phyloP scores from a whole-genome alignment of 2,888 invertebrate species.

The Cryptocephalus moraei region DNA sequence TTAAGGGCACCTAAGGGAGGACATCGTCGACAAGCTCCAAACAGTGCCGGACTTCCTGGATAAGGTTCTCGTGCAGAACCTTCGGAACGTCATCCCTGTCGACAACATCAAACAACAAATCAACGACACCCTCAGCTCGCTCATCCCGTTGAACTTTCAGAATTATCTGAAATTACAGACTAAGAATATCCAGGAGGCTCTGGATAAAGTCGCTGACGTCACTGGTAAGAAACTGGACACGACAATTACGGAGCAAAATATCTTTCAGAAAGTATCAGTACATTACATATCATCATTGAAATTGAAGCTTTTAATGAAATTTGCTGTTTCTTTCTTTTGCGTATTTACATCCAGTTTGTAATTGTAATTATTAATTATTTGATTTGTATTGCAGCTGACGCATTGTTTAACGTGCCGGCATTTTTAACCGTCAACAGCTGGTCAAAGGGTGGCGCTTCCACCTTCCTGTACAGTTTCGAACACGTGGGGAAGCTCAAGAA shows the following conservation, averaged over 20 bases:
- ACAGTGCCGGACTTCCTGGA: constrained; percentile 37
- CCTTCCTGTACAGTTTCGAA: constrained; percentile 68
- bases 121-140: constrained; percentile 6
- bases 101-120: constrained; percentile 15
- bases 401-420: constrained; percentile 67
- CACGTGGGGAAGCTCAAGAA: constrained; percentile 52
- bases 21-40: constrained; percentile 34
- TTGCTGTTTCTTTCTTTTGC: no score
- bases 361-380: not conserved
- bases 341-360: no score
- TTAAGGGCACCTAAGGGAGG: constrained; percentile 29
- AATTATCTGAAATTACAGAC: constrained; percentile 29
- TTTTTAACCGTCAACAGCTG: constrained; percentile 62
- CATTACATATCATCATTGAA: no score
- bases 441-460: constrained; percentile 48
- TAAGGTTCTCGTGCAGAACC: constrained; percentile 32
- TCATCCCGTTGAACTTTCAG: constrained; percentile 23
- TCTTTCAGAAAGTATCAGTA: no score
- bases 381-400: constrained; percentile 46
- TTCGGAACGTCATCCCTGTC: constrained; percentile 33
- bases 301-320: no score
- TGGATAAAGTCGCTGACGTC: constrained; percentile 50
- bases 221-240: constrained; percentile 37
- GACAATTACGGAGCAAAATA: no score
- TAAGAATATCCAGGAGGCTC: constrained; percentile 35